A percentile compares a stretch with the other conserved stretches of the same genome.
Evolutionary conservation across 2,113 vertebrate genomes (phyloP).

Genomic region (Psophia crepitans): DNA sequence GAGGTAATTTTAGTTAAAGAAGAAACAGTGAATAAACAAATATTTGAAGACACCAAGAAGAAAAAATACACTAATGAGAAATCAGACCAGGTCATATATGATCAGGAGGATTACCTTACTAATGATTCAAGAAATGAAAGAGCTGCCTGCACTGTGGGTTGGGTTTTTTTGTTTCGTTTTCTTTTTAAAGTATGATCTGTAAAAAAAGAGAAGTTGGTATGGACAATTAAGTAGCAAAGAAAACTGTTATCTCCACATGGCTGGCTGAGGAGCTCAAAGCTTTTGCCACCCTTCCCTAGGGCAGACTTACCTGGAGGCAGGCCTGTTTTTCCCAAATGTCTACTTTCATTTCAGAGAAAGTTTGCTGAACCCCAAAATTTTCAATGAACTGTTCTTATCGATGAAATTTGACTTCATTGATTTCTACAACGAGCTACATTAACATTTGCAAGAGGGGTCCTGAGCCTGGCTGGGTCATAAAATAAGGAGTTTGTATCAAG

Average conservation of each 20-base stretch:
- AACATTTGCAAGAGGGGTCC: neutral
- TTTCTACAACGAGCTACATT: neutral
- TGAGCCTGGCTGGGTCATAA: neutral
- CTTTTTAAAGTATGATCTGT: neutral
- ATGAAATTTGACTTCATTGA: neutral
- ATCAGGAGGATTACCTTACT: neutral
- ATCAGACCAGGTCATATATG: neutral
- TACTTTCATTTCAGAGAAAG: neutral
- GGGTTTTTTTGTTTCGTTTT: rapidly evolving
- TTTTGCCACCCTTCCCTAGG: neutral
- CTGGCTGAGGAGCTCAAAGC: neutral
- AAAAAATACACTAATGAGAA: neutral
- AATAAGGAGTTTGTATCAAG: neutral
- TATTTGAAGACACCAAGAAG: neutral
- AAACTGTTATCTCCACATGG: neutral
- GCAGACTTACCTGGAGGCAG: neutral
- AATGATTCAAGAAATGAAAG: neutral
- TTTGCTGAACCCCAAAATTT: neutral
- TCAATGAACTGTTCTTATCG: neutral
- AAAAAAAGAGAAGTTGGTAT: neutral
- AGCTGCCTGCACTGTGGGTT: neutral
- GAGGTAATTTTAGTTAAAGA: neutral
- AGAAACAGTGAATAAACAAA: neutral
- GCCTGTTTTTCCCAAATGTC: neutral
- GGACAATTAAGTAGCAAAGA: neutral